These are phyloP conservation scores for Trochalopteron elliotii DNA, from an alignment of 2,113 vertebrate species.

Conservation along the genomic window DNA sequence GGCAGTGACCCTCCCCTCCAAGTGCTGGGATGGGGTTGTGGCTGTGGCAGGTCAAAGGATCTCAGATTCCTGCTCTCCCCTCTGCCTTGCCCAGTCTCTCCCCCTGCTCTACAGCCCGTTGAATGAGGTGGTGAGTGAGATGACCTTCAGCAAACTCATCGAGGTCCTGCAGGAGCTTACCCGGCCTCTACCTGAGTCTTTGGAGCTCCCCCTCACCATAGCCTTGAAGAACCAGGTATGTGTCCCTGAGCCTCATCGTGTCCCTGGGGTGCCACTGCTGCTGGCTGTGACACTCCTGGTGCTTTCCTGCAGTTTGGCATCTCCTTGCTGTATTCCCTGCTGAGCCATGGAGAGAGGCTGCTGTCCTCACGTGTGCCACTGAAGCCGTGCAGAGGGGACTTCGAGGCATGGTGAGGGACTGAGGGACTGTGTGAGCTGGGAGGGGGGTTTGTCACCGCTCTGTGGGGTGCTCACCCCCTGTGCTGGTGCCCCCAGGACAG, in stretches of 20 bases:
- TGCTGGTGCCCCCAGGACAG: constrained; percentile 76
- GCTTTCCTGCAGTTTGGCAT: constrained; percentile 85
- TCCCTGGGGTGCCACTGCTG: not conserved
- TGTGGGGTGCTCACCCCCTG: fast-evolving
- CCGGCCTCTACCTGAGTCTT: constrained; percentile 54
- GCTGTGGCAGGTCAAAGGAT: fast-evolving
- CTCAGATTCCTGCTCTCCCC: not conserved
- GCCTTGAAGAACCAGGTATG: constrained; percentile 91
- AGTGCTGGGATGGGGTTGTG: not conserved
- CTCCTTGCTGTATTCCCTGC: constrained; percentile 89
- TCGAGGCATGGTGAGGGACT: constrained; percentile 82
- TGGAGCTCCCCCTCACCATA: constrained; percentile 69
- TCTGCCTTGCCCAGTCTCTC: constrained; percentile 76
- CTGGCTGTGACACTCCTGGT: not conserved
- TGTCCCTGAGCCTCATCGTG: fast-evolving
- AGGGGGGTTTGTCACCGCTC: fast-evolving
- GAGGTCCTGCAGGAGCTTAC: constrained; percentile 81
- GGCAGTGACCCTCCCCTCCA: not conserved
- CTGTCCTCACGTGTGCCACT: constrained; percentile 80
- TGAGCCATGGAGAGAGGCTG: constrained; percentile 90
- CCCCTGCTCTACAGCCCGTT: constrained; percentile 84
- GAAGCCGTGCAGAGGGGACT: constrained; percentile 80
- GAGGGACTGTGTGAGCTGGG: fast-evolving
- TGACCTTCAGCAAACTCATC: constrained; percentile 87
- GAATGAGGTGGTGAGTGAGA: constrained; percentile 74